Percentiles rank a stretch among this genome's conserved stretches.
phyloP scores from a whole-genome alignment of 1,140 invertebrate genomes.

The Diplogasteroides magnus region DNA sequence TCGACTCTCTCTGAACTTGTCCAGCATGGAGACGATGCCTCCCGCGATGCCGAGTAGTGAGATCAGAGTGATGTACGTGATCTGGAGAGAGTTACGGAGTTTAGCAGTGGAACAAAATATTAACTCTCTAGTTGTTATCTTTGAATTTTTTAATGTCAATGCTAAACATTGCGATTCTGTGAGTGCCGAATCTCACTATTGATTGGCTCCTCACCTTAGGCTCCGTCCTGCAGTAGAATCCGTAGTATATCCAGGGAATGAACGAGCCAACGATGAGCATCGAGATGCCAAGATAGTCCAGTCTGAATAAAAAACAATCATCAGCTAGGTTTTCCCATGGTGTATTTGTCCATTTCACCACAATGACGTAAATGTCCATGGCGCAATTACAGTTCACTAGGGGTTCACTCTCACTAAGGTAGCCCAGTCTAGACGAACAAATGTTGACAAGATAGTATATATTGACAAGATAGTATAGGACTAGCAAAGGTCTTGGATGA shows the following conservation, averaged over 20 bases:
- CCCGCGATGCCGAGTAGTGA: conserved; percentile 71
- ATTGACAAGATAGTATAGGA: too few relatives aligned
- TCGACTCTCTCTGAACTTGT: conserved; percentile 86
- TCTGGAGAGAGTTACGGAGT: conserved; percentile 22
- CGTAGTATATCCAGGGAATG: conserved; percentile 98
- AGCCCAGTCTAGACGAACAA: too few relatives aligned
- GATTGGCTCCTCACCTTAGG: conserved; percentile 55
- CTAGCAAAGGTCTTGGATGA: too few relatives aligned
- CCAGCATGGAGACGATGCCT: conserved; percentile 85
- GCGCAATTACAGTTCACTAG: too few relatives aligned
- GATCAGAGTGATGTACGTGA: conserved; percentile 63
- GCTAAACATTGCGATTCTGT: too few relatives aligned
- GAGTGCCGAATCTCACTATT: background rate
- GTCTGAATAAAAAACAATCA: conserved; percentile 63
- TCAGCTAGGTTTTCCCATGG: too few relatives aligned
- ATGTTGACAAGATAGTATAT: too few relatives aligned
- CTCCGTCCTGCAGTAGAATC: conserved; percentile 79
- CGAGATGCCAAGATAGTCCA: conserved; percentile 98
- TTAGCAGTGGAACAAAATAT: too few relatives aligned
- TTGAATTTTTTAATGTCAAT: too few relatives aligned
- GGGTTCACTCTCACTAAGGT: background rate
- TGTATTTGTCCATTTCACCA: too few relatives aligned
- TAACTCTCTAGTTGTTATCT: too few relatives aligned
- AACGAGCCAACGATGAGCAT: conserved; percentile 96
- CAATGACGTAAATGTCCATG: too few relatives aligned